Evolutionary conservation across 2,888 invertebrate species (phyloP), one percentile per base, ranked within the genome.

Genomic region (Camptogramma bilineatum): DNA sequence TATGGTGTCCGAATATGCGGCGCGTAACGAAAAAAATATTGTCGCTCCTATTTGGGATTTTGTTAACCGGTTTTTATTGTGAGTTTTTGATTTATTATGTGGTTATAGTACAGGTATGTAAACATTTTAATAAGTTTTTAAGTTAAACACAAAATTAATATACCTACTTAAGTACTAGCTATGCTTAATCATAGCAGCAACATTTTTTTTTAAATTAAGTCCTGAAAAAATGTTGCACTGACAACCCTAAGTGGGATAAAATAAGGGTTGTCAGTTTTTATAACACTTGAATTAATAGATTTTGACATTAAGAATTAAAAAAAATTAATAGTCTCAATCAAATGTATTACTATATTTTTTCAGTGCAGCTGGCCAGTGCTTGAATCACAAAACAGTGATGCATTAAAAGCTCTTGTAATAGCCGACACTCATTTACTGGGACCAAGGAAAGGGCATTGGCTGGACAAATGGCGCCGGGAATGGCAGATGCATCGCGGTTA

Each of bases 401-500:
- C 95, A 1, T 89, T 97, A 0, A 94, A 94, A 82, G 96, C 95
- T 0, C 95, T 99, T 94, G 94, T 99, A 64, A 84, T 99, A 68
- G 96, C 98, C 1, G 99, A 99, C 83, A 97, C 97, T 0, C 99
- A 99, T 92, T 94, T 99, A 62, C 88, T 99, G 19, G 99, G 99
- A 0, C 95, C 96, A 0, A 91, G 95, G 67, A 94, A 95, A 61
- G 99, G 99, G 0, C 98, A 99, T 81, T 99, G 99, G 99, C 95
- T 98, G 80, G 99, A 99, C 85, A 99, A 98, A 90, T 90, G 99
- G 72, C 94, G 97, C 81, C 94, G 98, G 74, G 99, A 99, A 91
- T 99, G 98, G 98, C 99, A 99, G 89, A 99, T 99, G 99, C 95
- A 97, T 74, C 94, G 97, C 77, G 94, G 98, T 0, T 99, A 98